phyloP scores from a whole-genome alignment of 2,113 vertebrate genomes.

The Corapipo altera region DNA sequence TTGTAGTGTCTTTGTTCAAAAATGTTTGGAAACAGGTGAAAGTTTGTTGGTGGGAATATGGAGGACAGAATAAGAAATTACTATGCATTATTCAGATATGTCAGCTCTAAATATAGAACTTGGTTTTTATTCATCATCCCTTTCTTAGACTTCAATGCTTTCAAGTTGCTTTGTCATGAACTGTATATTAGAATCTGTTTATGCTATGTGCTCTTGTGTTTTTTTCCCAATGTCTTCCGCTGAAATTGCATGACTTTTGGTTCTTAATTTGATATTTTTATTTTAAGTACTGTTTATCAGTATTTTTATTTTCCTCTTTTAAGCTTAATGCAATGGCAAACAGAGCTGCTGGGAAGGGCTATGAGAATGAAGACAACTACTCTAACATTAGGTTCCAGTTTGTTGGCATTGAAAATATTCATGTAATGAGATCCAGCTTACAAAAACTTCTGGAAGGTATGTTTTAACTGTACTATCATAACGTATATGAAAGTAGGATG shows the following conservation, averaged over 20 bases:
- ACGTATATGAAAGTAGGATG: not conserved
- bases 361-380: conserved; percentile 99
- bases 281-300: not conserved
- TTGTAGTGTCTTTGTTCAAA: not conserved
- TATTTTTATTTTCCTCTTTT: conserved; percentile 36
- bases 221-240: not conserved
- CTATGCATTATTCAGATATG: not conserved
- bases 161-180: not conserved
- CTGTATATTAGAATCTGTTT: not conserved
- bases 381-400: conserved; percentile 99
- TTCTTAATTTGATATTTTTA: not conserved
- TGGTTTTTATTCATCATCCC: not conserved
- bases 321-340: conserved; percentile 97
- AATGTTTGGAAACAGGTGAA: not conserved
- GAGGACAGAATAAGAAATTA: not conserved
- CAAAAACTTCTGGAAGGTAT: conserved; percentile 96
- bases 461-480: not conserved
- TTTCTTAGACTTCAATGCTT: not conserved
- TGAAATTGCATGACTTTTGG: not conserved
- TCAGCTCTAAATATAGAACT: not conserved
- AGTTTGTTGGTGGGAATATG: not conserved
- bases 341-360: conserved; percentile 97
- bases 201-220: not conserved
- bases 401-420: conserved; percentile 99
- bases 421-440: conserved; percentile 95